Percentiles rank a stretch among this genome's conserved stretches.
These are phyloP conservation scores for Drosophila prosaltans DNA, from an alignment of 1,140 invertebrate genomes.

Conservation along the genomic window DNA sequence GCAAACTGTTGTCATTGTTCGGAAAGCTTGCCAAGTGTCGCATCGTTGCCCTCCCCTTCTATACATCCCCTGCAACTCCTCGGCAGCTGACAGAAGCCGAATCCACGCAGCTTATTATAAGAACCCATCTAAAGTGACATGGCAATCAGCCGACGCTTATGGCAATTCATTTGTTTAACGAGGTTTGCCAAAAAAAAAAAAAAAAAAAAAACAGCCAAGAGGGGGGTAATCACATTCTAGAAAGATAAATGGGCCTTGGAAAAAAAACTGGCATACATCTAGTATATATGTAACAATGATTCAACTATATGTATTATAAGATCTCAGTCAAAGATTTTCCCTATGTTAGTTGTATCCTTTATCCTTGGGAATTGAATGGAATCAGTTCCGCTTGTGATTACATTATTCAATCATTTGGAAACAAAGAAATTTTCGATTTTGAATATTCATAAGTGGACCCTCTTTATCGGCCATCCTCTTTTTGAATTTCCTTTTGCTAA, in stretches of 20 bases:
- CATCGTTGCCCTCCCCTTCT: background rate
- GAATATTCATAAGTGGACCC: constrained; percentile 23
- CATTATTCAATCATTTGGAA: constrained; percentile 9
- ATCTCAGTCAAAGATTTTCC: too few relatives aligned
- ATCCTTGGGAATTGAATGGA: background rate
- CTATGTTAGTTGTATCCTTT: too few relatives aligned
- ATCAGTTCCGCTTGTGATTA: background rate
- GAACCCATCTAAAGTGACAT: constrained; percentile 76
- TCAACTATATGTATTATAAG: too few relatives aligned
- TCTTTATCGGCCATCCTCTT: constrained; percentile 12
- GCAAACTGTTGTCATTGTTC: constrained; percentile 76
- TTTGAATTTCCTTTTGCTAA: constrained; percentile 46
- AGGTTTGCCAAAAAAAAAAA: constrained; percentile 36
- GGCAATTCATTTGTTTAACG: constrained; percentile 83
- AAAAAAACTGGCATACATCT: too few relatives aligned
- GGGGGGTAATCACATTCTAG: constrained; percentile 16
- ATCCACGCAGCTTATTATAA: constrained; percentile 63
- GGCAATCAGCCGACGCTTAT: constrained; percentile 79
- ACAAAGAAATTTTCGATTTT: constrained; percentile 4
- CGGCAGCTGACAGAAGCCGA: constrained; percentile 50
- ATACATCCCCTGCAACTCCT: too few relatives aligned
- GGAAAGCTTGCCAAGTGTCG: constrained; percentile 33
- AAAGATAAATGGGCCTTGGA: too few relatives aligned
- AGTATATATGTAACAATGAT: too few relatives aligned
- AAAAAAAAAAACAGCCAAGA: too few relatives aligned